phyloP scores from a whole-genome alignment of 2,797 vertebrate genomes.

The Esox masquinongy region DNA sequence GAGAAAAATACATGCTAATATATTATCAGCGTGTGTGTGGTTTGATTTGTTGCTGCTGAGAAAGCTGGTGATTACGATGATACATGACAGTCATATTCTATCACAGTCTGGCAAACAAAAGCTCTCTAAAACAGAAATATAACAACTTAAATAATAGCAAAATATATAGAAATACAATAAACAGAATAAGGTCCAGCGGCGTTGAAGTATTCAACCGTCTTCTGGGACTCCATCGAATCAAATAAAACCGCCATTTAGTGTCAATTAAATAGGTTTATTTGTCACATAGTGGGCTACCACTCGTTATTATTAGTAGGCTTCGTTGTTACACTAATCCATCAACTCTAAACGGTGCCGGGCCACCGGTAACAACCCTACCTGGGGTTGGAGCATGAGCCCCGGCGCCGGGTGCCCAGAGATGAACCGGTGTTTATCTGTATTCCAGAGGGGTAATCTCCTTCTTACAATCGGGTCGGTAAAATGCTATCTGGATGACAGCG shows the following conservation, averaged over 20 bases:
- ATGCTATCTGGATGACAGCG: conserved; percentile 49
- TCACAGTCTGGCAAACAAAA: neutral
- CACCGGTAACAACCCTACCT: neutral
- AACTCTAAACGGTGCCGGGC: conserved; percentile 34
- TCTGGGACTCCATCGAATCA: conserved; percentile 6
- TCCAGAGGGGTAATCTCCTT: conserved; percentile 43
- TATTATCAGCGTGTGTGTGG: neutral
- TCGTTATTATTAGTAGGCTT: conserved; percentile 9
- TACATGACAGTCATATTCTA: neutral
- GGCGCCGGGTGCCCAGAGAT: conserved; percentile 41
- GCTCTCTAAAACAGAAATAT: neutral
- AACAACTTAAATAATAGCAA: neutral
- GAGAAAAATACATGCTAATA: no score
- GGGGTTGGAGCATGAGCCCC: conserved; percentile 19
- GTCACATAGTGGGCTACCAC: conserved; percentile 41
- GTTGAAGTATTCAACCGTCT: neutral
- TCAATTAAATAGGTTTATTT: conserved; percentile 18
- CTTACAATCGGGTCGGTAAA: conserved; percentile 20
- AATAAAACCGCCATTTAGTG: conserved; percentile 31
- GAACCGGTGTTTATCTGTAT: conserved; percentile 30
- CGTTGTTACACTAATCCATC: conserved; percentile 24
- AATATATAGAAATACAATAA: neutral
- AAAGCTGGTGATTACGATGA: neutral
- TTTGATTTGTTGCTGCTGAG: neutral
- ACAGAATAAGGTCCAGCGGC: neutral